phyloP scores from a whole-genome alignment of 1,140 invertebrate species.

The Bombus soroeensis region DNA sequence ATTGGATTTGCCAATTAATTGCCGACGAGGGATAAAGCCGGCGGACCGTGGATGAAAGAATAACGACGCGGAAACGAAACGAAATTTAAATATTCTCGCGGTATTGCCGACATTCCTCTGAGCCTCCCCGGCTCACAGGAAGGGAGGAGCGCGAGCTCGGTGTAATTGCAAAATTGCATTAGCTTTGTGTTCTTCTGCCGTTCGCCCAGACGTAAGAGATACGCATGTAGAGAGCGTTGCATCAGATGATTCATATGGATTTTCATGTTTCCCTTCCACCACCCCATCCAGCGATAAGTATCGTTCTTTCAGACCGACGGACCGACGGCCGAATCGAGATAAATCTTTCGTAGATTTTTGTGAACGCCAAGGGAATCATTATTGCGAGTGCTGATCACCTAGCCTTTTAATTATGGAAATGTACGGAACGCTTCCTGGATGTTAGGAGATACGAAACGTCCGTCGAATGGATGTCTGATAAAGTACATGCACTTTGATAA shows the following conservation, averaged over 20 bases:
- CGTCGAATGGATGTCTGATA: not conserved
- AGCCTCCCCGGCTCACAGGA: constrained; percentile 32
- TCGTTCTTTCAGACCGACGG: constrained; percentile 37
- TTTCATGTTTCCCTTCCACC: constrained; percentile 35
- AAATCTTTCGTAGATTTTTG: constrained; percentile 39
- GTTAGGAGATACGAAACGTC: not conserved
- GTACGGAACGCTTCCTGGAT: not conserved
- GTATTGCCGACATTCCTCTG: constrained; percentile 66
- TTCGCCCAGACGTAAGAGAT: constrained; percentile 76
- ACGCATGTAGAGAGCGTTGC: constrained; percentile 60
- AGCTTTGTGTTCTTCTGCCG: constrained; percentile 76
- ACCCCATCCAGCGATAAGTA: constrained; percentile 31
- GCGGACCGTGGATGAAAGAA: constrained; percentile 72
- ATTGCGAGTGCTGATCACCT: constrained; percentile 32
- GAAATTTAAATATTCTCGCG: constrained; percentile 76
- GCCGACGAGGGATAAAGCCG: constrained; percentile 51
- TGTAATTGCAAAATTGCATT: constrained; percentile 79
- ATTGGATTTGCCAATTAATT: constrained; percentile 71
- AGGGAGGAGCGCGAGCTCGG: constrained; percentile 51
- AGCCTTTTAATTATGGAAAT: constrained; percentile 27
- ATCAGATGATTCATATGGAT: constrained; percentile 72
- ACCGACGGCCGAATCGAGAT: constrained; percentile 14
- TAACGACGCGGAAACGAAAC: constrained; percentile 74
- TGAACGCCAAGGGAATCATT: constrained; percentile 6
- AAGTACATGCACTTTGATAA: not conserved